These are phyloP conservation scores for Babyrousa celebensis DNA, from an alignment of 2,797 vertebrate species.

Conservation along the genomic window DNA sequence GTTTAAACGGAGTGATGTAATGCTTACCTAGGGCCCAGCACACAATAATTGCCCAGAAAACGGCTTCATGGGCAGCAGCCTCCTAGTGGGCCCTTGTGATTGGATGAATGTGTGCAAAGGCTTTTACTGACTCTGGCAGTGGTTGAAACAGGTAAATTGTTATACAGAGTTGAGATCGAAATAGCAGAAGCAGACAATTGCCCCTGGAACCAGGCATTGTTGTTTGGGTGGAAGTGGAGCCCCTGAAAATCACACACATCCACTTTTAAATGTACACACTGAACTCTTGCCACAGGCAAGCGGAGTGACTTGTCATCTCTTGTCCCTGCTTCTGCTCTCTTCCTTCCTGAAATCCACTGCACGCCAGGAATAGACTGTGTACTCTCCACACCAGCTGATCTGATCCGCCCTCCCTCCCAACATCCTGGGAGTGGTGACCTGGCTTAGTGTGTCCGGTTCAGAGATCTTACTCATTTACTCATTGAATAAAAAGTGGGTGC, in stretches of 20 bases:
- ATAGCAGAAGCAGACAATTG: neutral
- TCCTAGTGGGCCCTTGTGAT: neutral
- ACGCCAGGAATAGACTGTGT: conserved; percentile 61
- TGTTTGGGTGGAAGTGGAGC: conserved; percentile 39
- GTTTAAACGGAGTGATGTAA: neutral
- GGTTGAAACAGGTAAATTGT: neutral
- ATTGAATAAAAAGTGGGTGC: neutral
- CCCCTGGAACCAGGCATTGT: neutral
- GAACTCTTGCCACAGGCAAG: conserved; percentile 41
- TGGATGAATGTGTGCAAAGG: neutral
- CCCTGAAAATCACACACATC: neutral
- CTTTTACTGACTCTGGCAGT: neutral
- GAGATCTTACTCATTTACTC: neutral
- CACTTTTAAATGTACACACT: conserved; percentile 26
- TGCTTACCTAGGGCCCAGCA: neutral
- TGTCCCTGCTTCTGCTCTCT: conserved; percentile 60
- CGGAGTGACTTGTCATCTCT: conserved; percentile 36
- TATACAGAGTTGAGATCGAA: neutral
- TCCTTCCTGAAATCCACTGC: conserved; percentile 74
- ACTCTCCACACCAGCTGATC: neutral
- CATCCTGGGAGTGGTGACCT: neutral
- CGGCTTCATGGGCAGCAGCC: neutral
- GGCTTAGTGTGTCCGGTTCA: neutral
- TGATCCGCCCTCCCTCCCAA: neutral
- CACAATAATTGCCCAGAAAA: neutral